A percentile compares a stretch with the other conserved stretches of the same genome.
These are phyloP conservation scores for Amphibalanus amphitrite DNA, from an alignment of 1,140 invertebrate species.

Conservation along the genomic window DNA sequence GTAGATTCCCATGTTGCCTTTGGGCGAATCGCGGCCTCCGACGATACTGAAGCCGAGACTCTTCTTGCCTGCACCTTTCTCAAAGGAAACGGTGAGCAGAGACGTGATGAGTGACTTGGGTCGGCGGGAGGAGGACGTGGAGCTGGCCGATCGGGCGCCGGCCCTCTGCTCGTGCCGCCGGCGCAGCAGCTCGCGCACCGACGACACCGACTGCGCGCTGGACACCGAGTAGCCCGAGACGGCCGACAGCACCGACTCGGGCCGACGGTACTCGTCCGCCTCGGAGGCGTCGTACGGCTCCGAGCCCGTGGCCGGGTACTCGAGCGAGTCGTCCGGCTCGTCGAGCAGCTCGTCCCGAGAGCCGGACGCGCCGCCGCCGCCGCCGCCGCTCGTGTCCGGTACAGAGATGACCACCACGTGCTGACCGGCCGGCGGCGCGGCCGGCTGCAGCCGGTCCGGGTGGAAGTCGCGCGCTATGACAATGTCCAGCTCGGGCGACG, in stretches of 20 bases:
- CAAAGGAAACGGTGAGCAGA: conserved; percentile 33
- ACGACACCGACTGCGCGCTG: neutral
- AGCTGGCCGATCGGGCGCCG: neutral
- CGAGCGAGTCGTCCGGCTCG: neutral
- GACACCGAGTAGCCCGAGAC: neutral
- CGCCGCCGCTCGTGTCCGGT: neutral
- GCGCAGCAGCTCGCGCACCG: neutral
- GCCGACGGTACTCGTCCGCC: neutral
- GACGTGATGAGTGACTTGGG: conserved; percentile 20
- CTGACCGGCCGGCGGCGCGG: neutral
- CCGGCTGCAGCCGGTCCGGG: conserved; percentile 12
- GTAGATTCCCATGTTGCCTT: conserved; percentile 76
- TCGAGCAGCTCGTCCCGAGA: neutral
- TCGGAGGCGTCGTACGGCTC: neutral
- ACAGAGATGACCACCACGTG: neutral
- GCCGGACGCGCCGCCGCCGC: neutral
- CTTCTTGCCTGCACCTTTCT: conserved; percentile 65
- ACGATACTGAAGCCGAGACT: conserved; percentile 83
- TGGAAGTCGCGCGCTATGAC: conserved; percentile 34
- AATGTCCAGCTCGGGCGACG: conserved; percentile 50
- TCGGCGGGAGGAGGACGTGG: conserved; percentile 22
- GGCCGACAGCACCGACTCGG: neutral
- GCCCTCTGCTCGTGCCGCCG: neutral
- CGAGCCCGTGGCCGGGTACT: neutral
- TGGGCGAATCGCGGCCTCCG: conserved; percentile 69